Percentiles rank a stretch among this genome's conserved stretches.
Conservation (phyloP, 2,797 vertebrate species). For the Rhabdomys pumilio region DNA sequence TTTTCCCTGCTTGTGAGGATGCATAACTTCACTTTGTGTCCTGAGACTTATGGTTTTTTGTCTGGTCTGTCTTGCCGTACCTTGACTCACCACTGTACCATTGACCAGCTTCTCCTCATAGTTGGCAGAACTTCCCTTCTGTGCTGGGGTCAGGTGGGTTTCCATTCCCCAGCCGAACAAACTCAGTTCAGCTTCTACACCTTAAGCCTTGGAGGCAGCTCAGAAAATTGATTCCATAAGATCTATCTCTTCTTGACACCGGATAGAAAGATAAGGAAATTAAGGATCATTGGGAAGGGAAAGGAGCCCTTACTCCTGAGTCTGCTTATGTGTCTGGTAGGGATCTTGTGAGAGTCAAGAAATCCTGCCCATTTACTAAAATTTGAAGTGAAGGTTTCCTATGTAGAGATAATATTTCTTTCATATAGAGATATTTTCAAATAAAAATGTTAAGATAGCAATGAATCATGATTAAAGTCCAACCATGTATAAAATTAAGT, state of each 20-base stretch:
- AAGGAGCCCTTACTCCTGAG: background rate
- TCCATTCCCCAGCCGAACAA: background rate
- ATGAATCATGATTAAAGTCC: background rate
- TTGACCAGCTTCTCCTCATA: background rate
- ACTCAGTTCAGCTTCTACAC: background rate
- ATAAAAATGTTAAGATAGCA: background rate
- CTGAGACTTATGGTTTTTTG: background rate
- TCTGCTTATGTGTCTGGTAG: background rate
- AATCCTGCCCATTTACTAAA: background rate
- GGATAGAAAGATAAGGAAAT: background rate
- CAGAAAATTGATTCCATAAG: background rate
- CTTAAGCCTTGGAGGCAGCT: background rate
- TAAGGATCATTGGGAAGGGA: background rate
- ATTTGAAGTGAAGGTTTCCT: background rate
- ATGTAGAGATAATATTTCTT: background rate
- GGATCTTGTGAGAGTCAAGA: background rate
- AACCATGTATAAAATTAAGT: background rate
- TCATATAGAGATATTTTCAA: background rate
- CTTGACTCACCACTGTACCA: background rate
- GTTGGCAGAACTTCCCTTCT: background rate
- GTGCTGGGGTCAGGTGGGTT: too few relatives aligned
- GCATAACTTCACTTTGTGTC: background rate
- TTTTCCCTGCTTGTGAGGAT: background rate
- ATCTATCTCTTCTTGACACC: background rate
- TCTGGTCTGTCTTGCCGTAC: background rate